Evolutionary conservation across 2,888 invertebrate species (phyloP).

Genomic region (Cheilosia impressa): DNA sequence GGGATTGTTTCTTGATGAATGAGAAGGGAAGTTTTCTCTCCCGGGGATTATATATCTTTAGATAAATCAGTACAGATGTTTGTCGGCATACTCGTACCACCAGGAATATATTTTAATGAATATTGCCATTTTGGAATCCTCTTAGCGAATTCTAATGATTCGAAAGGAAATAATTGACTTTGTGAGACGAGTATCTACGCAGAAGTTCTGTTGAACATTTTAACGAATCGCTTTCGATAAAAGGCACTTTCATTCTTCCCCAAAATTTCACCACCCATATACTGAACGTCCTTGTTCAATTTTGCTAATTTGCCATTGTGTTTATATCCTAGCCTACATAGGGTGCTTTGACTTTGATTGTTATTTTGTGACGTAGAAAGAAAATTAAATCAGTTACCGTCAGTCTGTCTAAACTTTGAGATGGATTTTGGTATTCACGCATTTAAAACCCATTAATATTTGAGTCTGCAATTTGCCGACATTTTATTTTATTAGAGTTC

Average conservation of each 20-base stretch:
- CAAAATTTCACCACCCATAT: background rate
- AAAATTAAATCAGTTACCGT: too few species aligned
- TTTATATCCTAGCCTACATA: background rate
- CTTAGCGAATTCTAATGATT: conserved; percentile 62
- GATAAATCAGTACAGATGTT: background rate
- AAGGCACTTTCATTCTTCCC: background rate
- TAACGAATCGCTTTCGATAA: conserved; percentile 36
- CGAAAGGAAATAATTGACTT: conserved; percentile 58
- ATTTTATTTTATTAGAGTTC: too few species aligned
- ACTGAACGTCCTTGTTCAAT: background rate
- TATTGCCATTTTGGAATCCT: conserved; percentile 58
- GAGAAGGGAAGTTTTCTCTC: conserved; percentile 8
- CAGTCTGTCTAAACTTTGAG: too few species aligned
- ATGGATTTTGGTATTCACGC: too few species aligned
- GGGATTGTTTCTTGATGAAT: conserved; percentile 26
- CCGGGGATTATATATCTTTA: background rate
- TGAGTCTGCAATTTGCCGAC: too few species aligned
- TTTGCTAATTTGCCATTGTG: conserved; percentile 19
- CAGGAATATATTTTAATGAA: conserved; percentile 46
- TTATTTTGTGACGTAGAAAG: too few species aligned
- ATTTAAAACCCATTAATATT: too few species aligned
- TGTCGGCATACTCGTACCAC: conserved; percentile 10
- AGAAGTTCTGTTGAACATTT: conserved; percentile 27
- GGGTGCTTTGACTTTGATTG: too few species aligned
- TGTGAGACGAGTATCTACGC: background rate